Percentiles rank a stretch among this genome's conserved stretches.
Conservation (phyloP, 2,888 invertebrate species). For the Hemistola chrysoprasaria region DNA sequence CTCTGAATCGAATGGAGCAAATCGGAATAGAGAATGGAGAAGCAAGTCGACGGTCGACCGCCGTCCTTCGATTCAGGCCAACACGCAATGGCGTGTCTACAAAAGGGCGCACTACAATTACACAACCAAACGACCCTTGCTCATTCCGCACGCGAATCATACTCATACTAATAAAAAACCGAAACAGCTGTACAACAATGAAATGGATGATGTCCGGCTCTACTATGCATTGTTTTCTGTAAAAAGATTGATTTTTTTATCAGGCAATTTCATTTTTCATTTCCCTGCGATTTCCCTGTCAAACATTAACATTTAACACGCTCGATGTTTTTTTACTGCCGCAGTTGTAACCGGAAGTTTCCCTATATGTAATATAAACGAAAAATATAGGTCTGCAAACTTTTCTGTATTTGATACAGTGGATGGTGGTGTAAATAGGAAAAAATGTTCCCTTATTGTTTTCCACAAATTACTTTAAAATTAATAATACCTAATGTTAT, state of each 20-base stretch:
- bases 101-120: constrained; percentile 65
- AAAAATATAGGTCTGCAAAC: background rate
- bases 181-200: constrained; percentile 44
- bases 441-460: too few relatives aligned
- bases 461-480: too few relatives aligned
- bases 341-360: constrained; percentile 21
- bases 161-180: constrained; percentile 55
- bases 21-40: constrained; percentile 28
- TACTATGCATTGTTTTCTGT: constrained; percentile 33
- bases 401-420: too few relatives aligned
- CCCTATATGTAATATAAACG: constrained; percentile 9
- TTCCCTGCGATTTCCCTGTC: constrained; percentile 32
- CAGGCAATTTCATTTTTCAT: constrained; percentile 35
- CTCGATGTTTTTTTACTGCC: constrained; percentile 32
- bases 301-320: constrained; percentile 32
- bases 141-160: constrained; percentile 63
- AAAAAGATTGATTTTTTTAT: constrained; percentile 39
- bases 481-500: too few relatives aligned
- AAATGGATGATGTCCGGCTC: constrained; percentile 35
- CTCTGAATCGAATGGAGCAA: constrained; percentile 29
- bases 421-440: too few relatives aligned
- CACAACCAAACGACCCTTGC: constrained; percentile 57
- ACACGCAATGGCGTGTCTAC: constrained; percentile 71
- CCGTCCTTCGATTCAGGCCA: constrained; percentile 5
- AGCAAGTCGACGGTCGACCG: constrained; percentile 7